Evolutionary conservation across 2,113 vertebrate genomes (phyloP).

Genomic region (Crotalus horridus): DNA sequence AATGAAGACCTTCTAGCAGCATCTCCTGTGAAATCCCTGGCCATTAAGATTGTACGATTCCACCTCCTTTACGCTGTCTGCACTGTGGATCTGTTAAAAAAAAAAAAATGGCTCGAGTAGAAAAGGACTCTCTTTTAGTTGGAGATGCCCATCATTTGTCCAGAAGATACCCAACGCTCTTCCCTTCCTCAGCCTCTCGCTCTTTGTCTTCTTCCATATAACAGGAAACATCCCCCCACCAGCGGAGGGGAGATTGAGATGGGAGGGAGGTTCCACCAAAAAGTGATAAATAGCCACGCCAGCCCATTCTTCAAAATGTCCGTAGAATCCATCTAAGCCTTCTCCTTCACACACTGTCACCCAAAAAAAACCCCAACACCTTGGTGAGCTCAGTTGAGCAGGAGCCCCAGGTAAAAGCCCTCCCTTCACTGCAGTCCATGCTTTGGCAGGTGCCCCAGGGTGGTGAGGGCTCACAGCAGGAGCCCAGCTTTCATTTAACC

Average conservation of each 20-base stretch:
- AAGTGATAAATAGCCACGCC: background rate
- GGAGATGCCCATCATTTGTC: background rate
- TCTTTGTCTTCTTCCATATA: background rate
- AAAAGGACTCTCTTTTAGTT: too few species aligned
- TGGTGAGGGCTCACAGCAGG: accelerated
- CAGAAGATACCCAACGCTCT: too few species aligned
- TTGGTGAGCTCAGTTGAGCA: background rate
- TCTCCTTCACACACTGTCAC: background rate
- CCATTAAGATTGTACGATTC: background rate
- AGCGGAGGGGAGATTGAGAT: too few species aligned
- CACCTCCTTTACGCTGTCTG: background rate
- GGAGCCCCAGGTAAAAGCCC: background rate
- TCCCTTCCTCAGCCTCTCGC: background rate
- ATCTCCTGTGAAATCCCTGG: background rate
- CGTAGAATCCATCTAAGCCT: background rate
- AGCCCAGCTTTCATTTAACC: background rate
- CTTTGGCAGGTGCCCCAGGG: background rate
- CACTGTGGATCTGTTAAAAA: background rate
- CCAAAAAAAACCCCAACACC: background rate
- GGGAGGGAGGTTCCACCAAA: background rate
- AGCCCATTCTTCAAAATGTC: too few species aligned
- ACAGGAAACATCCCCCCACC: background rate
- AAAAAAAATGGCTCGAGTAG: background rate
- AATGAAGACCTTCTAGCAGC: background rate
- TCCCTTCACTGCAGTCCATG: background rate